A percentile compares a stretch with the other conserved stretches of the same genome.
Conservation (phyloP, 1,140 invertebrate genomes). For the Acromyrmex echinatior region DNA sequence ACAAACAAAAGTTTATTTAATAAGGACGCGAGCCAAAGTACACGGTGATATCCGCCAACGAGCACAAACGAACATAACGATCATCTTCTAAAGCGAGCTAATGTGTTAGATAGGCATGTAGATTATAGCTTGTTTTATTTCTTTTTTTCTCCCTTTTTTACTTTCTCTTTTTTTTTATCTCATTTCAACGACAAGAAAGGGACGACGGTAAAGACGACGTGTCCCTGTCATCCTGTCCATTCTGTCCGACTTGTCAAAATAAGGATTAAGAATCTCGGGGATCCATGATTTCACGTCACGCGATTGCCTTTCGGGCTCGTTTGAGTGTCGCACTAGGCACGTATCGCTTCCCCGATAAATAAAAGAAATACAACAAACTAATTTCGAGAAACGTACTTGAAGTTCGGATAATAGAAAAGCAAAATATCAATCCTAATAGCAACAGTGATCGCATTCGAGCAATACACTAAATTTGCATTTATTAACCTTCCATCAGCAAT, state of each 20-base stretch:
- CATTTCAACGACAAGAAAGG: slow-evolving; percentile 62
- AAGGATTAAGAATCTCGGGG: slow-evolving; percentile 83
- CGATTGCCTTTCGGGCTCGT: slow-evolving; percentile 8
- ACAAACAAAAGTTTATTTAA: background rate
- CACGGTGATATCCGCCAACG: background rate
- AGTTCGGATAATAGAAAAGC: background rate
- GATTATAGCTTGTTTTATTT: slow-evolving; percentile 54
- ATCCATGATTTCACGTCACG: slow-evolving; percentile 65
- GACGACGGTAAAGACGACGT: slow-evolving; percentile 75
- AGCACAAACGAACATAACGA: slow-evolving; percentile 4
- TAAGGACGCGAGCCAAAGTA: slow-evolving; percentile 3
- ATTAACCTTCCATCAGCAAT: background rate
- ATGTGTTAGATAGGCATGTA: slow-evolving; percentile 55
- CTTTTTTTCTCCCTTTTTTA: slow-evolving; percentile 8
- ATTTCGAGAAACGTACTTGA: background rate
- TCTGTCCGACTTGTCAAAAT: slow-evolving; percentile 84
- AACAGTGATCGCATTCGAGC: background rate
- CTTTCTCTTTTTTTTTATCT: slow-evolving; percentile 40
- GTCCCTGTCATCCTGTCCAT: slow-evolving; percentile 79
- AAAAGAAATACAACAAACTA: slow-evolving; percentile 1
- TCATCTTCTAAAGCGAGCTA: slow-evolving; percentile 34
- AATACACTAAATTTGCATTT: background rate
- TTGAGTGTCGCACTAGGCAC: background rate
- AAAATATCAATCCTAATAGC: background rate
- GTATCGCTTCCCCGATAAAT: slow-evolving; percentile 21